Evolutionary conservation across 2,888 invertebrate species (phyloP).

Genomic region (Tipula confusa): DNA sequence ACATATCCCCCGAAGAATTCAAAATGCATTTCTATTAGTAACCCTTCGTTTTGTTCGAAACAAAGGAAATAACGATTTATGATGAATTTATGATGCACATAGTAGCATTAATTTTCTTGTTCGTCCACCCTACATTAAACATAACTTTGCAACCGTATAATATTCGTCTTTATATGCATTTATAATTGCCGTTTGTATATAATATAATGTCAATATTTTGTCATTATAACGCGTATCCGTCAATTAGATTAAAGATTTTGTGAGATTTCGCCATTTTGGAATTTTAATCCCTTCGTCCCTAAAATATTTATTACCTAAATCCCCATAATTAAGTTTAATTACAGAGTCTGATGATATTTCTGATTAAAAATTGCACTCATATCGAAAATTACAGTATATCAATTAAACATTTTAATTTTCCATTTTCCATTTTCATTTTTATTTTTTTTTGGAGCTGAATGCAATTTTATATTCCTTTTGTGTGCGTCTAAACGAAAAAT

Average conservation of each 20-base stretch:
- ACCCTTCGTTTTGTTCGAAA: background rate
- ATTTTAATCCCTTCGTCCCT: background rate
- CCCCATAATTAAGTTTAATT: background rate
- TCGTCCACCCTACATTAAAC: background rate
- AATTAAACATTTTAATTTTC: background rate
- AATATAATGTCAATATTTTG: slow-evolving; percentile 15
- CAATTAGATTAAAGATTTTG: background rate
- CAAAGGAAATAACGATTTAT: background rate
- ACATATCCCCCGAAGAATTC: background rate
- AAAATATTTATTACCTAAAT: background rate
- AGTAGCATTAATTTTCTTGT: background rate
- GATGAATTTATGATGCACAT: background rate
- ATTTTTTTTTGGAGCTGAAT: background rate
- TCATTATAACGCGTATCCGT: background rate
- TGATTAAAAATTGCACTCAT: background rate
- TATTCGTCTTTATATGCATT: background rate
- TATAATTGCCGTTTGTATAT: background rate
- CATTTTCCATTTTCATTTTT: too few species aligned
- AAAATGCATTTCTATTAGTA: background rate
- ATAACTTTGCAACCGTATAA: background rate
- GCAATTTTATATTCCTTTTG: background rate
- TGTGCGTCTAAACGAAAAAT: background rate
- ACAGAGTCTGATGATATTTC: background rate
- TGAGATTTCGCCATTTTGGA: background rate
- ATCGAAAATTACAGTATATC: background rate